These are phyloP conservation scores for Tapera naevia DNA, from an alignment of 2,797 vertebrate genomes.

Conservation along the genomic window DNA sequence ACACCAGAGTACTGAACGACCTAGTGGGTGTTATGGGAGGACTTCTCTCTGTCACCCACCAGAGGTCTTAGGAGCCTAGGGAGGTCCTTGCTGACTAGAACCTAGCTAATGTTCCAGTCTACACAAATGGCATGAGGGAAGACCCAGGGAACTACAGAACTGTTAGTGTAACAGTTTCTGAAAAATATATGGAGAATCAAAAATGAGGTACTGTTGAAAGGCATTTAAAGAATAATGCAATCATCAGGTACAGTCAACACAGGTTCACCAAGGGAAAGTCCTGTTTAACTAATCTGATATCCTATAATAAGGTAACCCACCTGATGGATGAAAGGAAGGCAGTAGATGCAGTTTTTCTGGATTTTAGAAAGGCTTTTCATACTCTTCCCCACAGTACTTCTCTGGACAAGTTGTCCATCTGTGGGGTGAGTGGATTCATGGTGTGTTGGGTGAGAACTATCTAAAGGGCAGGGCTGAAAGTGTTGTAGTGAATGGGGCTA, in stretches of 20 bases:
- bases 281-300: not conserved
- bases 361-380: not conserved
- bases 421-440: not conserved
- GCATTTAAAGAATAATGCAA: not conserved
- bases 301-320: not conserved
- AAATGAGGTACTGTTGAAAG: not conserved
- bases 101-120: not conserved
- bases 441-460: not conserved
- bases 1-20: not conserved
- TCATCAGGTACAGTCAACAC: not conserved
- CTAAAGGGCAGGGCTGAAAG: not conserved
- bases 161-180: not conserved
- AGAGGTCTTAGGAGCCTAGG: not conserved
- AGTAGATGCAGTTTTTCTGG: not conserved
- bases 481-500: not conserved
- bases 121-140: not conserved
- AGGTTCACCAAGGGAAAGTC: not conserved
- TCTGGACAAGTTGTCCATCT: not conserved
- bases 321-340: not conserved
- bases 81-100: not conserved
- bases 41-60: not conserved
- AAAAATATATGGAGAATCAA: not conserved
- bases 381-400: not conserved
- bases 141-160: not conserved
- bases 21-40: not conserved